phyloP scores from a whole-genome alignment of 2,888 invertebrate species.

The Maniola hyperantus region DNA sequence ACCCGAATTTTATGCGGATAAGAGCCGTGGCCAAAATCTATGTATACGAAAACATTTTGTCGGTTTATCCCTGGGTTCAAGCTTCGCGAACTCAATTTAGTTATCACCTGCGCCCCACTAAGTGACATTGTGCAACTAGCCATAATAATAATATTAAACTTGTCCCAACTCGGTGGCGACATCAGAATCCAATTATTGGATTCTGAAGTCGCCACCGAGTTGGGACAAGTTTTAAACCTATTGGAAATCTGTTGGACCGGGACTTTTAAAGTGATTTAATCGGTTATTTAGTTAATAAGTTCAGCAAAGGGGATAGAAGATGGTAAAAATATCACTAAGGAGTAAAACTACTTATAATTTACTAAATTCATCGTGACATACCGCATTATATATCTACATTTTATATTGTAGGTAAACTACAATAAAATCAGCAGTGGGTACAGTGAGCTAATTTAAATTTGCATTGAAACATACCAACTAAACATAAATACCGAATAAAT shows the following conservation, averaged over 20 bases:
- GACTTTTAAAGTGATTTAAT: slow-evolving; percentile 10
- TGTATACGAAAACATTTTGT: not conserved
- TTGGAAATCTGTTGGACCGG: slow-evolving; percentile 24
- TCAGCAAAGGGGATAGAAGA: not conserved
- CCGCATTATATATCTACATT: no score
- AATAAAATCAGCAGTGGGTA: no score
- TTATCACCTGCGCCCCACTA: slow-evolving; percentile 21
- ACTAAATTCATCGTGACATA: not conserved
- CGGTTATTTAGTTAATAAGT: slow-evolving; percentile 1
- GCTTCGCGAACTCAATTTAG: slow-evolving; percentile 11
- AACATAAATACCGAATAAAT: no score
- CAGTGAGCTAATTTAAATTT: no score
- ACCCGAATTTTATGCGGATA: not conserved
- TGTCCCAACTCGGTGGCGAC: no score
- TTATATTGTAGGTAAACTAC: no score
- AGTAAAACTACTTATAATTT: no score
- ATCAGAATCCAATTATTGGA: no score
- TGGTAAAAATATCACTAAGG: not conserved
- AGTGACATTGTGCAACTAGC: slow-evolving; percentile 38
- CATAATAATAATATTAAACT: no score
- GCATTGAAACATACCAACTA: no score
- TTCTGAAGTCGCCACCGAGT: slow-evolving; percentile 33
- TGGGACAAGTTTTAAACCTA: slow-evolving; percentile 32
- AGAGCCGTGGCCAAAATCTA: not conserved
- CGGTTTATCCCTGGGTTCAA: not conserved